phyloP scores from a whole-genome alignment of 2,113 vertebrate species.

The Catharus fuscescens region DNA sequence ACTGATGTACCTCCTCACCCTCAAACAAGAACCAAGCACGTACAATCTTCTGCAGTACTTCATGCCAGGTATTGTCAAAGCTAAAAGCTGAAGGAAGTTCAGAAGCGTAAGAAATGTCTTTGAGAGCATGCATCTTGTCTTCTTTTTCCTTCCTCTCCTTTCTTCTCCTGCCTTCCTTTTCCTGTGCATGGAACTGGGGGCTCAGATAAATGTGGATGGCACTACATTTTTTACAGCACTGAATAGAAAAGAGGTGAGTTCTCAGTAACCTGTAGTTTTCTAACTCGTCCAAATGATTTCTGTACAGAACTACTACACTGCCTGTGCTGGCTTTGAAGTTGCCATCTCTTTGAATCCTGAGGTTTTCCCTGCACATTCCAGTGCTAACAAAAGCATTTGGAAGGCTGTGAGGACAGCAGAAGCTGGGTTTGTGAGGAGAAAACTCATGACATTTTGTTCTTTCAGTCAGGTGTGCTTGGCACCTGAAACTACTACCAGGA shows the following conservation, averaged over 20 bases:
- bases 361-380: neutral
- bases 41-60: neutral
- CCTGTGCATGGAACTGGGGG: neutral
- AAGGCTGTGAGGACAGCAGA: neutral
- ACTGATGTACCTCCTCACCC: neutral
- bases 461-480: neutral
- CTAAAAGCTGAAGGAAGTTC: neutral
- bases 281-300: neutral
- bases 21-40: neutral
- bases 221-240: neutral
- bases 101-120: neutral
- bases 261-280: neutral
- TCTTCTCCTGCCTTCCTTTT: neutral
- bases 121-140: neutral
- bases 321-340: neutral
- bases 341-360: neutral
- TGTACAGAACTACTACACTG: neutral
- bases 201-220: neutral
- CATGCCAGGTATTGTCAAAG: neutral
- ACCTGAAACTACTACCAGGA: neutral
- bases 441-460: neutral
- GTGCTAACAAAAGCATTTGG: neutral
- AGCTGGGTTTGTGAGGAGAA: neutral
- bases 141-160: neutral
- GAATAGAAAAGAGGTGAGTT: neutral